A percentile compares a stretch with the other conserved stretches of the same genome.
These are phyloP conservation scores for Cancer borealis DNA, from an alignment of 2,888 invertebrate species.

Conservation along the genomic window DNA sequence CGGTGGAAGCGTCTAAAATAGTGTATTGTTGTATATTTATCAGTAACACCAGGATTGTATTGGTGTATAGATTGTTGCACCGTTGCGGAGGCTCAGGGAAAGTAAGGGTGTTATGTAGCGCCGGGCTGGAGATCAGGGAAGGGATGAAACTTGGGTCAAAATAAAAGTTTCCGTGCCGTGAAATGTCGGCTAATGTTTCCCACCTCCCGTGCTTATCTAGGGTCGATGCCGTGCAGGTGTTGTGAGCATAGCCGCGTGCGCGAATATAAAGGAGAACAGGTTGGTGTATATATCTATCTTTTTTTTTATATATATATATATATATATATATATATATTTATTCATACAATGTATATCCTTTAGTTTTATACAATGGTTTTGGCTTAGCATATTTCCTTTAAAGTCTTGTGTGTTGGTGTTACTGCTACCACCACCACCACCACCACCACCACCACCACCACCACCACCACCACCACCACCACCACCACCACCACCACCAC, in stretches of 20 bases:
- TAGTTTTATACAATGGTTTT: neutral
- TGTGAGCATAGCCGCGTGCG: neutral
- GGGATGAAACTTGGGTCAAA: neutral
- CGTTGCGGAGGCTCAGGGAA: neutral
- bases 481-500: neutral
- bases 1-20: neutral
- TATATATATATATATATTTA: too few species aligned
- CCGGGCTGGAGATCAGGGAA: neutral
- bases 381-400: neutral
- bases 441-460: neutral
- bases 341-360: too few species aligned
- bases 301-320: too few species aligned
- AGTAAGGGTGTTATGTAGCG: neutral
- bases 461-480: too few species aligned
- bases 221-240: neutral
- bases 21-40: slow-evolving; percentile 8
- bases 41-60: neutral
- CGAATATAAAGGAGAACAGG: too few species aligned
- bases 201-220: neutral
- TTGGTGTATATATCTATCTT: too few species aligned
- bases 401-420: neutral
- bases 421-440: neutral
- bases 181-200: too few species aligned
- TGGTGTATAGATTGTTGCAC: slow-evolving; percentile 29
- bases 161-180: neutral